These are phyloP conservation scores for Manis pentadactyla DNA, from an alignment of 2,797 vertebrate genomes.

Conservation along the genomic window DNA sequence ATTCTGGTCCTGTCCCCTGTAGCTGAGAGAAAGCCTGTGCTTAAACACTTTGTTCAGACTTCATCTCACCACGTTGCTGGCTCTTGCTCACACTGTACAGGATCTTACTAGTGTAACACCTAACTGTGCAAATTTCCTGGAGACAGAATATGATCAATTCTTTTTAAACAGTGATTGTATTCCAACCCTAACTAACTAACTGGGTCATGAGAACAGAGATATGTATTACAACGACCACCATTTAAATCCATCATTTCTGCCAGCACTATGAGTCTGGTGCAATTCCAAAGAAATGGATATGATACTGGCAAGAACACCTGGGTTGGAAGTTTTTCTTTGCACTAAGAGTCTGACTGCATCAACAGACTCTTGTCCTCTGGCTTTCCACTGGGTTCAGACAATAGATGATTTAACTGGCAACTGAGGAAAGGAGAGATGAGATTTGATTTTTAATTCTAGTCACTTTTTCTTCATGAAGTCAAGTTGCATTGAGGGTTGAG, in stretches of 20 bases:
- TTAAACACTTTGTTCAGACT: not conserved
- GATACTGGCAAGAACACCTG: not conserved
- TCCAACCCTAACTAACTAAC: not conserved
- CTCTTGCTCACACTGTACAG: not conserved
- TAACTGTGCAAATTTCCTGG: constrained; percentile 30
- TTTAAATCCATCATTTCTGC: not conserved
- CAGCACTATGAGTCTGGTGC: not conserved
- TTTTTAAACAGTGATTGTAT: not conserved
- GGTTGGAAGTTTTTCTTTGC: not conserved
- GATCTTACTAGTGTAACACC: not conserved
- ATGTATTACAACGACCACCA: not conserved
- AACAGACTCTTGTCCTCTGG: not conserved
- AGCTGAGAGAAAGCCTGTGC: not conserved
- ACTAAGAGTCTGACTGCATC: not conserved
- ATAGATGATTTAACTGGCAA: not conserved
- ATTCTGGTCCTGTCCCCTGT: not conserved
- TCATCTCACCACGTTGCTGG: not conserved
- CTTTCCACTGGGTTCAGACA: not conserved
- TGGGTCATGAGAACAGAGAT: not conserved
- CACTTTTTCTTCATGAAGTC: not conserved
- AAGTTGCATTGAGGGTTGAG: not conserved
- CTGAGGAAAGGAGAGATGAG: not conserved
- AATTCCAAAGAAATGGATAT: not conserved
- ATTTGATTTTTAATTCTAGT: not conserved
- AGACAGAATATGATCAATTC: not conserved